Percentiles rank a stretch among this genome's conserved stretches.
These are phyloP conservation scores for Hemitrygon akajei DNA, from an alignment of 2,797 vertebrate genomes.

Conservation along the genomic window DNA sequence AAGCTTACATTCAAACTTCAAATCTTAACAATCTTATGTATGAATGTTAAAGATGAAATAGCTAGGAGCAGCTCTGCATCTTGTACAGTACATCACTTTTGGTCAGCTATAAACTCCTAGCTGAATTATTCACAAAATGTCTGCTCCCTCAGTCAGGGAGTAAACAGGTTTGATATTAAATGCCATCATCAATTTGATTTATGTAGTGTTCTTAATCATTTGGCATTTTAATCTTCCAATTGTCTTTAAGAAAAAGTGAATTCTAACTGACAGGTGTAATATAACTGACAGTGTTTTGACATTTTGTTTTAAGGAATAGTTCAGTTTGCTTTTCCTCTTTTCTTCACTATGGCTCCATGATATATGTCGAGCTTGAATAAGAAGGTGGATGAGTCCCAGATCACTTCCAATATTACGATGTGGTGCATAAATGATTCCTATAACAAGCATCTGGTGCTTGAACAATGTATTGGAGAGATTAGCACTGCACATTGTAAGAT, in stretches of 20 bases:
- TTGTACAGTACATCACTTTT: background rate
- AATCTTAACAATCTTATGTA: background rate
- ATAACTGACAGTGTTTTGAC: too few species aligned
- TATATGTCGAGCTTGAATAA: background rate
- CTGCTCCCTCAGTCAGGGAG: background rate
- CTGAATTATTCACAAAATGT: background rate
- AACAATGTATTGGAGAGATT: background rate
- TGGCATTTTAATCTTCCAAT: background rate
- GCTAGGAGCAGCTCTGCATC: background rate
- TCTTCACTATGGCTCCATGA: background rate
- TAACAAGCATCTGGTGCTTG: background rate
- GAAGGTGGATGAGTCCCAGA: background rate
- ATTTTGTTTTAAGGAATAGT: background rate
- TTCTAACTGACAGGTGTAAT: too few species aligned
- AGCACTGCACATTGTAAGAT: background rate
- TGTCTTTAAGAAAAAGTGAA: background rate
- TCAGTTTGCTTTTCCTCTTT: background rate
- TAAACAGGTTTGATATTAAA: background rate
- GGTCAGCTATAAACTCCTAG: background rate
- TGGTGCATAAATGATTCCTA: background rate
- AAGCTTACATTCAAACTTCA: background rate
- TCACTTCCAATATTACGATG: background rate
- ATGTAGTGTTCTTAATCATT: background rate
- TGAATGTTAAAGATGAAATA: background rate
- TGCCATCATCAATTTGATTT: background rate